Evolutionary conservation across 1,140 invertebrate genomes (phyloP).

Genomic region (Bombus terrestris): DNA sequence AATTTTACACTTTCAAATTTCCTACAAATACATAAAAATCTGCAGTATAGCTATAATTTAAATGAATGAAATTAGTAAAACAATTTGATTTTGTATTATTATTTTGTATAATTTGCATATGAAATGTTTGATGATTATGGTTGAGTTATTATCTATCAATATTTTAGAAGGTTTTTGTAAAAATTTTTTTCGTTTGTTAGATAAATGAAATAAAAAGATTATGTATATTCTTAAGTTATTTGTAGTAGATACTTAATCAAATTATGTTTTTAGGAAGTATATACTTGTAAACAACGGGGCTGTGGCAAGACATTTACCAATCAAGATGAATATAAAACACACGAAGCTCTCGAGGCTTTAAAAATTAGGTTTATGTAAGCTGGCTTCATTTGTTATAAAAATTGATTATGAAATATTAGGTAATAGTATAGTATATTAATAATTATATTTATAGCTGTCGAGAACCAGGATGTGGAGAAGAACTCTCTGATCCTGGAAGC

Average conservation of each 20-base stretch:
- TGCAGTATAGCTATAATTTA: no score
- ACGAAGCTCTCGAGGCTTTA: slow-evolving; percentile 78
- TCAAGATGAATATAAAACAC: slow-evolving; percentile 80
- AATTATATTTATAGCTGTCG: slow-evolving; percentile 72
- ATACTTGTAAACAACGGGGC: slow-evolving; percentile 79
- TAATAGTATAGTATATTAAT: neutral
- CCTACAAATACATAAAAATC: no score
- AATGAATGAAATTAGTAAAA: neutral
- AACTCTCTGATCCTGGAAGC: slow-evolving; percentile 79
- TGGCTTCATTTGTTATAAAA: neutral
- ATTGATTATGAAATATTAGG: neutral
- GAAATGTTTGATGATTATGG: neutral
- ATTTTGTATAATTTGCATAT: neutral
- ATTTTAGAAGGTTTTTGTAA: neutral
- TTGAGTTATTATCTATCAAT: neutral
- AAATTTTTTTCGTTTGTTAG: neutral
- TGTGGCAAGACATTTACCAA: slow-evolving; percentile 81
- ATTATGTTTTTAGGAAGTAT: slow-evolving; percentile 75
- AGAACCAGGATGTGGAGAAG: slow-evolving; percentile 80
- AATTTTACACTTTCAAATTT: no score
- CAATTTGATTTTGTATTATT: neutral
- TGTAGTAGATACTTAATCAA: neutral
- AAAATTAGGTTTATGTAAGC: slow-evolving; percentile 81
- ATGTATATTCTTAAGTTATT: neutral
- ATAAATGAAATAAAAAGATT: neutral